These are phyloP conservation scores for Rissa tridactyla DNA, from an alignment of 2,113 vertebrate species.

Conservation along the genomic window DNA sequence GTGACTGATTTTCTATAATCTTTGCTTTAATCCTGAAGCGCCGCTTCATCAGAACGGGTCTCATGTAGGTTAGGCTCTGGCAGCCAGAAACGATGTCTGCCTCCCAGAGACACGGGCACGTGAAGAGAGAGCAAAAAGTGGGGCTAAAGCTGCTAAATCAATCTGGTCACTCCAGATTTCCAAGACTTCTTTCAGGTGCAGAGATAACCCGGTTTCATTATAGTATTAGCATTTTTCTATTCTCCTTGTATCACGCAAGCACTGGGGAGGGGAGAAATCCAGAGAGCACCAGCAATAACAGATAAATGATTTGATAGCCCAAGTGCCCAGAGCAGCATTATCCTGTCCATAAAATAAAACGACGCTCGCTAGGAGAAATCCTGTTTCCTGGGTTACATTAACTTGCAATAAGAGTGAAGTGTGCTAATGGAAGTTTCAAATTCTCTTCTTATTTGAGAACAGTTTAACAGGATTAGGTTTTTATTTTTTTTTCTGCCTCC, in stretches of 20 bases:
- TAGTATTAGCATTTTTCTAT: background rate
- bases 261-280: background rate
- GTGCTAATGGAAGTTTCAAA: background rate
- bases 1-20: background rate
- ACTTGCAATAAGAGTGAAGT: background rate
- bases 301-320: background rate
- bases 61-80: background rate
- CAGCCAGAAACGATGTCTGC: background rate
- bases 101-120: background rate
- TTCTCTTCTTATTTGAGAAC: background rate
- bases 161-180: background rate
- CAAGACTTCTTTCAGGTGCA: background rate
- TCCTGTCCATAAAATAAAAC: background rate
- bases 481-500: background rate
- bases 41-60: background rate
- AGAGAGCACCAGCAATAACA: background rate
- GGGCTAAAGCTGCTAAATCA: background rate
- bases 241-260: background rate
- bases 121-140: background rate
- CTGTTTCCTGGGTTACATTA: background rate
- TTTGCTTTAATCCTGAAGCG: background rate
- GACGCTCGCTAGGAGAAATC: background rate
- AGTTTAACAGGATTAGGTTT: background rate
- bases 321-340: background rate
- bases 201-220: background rate